Evolutionary conservation across 2,888 invertebrate species (phyloP).

Genomic region (Limnephilus marmoratus): DNA sequence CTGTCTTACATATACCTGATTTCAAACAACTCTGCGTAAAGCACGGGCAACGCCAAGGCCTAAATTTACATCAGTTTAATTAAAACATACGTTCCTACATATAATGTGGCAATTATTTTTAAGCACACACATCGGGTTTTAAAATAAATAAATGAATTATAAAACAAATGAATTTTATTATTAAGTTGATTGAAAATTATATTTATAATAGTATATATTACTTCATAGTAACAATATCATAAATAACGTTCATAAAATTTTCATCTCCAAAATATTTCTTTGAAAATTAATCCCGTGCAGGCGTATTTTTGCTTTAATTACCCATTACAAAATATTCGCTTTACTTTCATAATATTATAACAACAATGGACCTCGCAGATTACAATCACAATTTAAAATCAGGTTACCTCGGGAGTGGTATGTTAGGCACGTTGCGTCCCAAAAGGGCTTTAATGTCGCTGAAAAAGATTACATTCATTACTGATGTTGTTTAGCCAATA

Average conservation of each 20-base stretch:
- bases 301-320: neutral
- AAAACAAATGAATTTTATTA: neutral
- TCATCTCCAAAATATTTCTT: neutral
- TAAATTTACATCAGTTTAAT: too few species aligned
- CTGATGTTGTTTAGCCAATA: neutral
- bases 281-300: neutral
- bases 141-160: too few species aligned
- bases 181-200: neutral
- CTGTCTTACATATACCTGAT: too few species aligned
- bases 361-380: constrained; percentile 25
- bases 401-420: constrained; percentile 15
- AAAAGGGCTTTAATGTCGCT: neutral
- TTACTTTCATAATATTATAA: neutral
- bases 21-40: too few species aligned
- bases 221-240: neutral
- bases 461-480: neutral
- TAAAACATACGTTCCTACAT: too few species aligned
- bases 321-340: neutral
- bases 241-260: neutral
- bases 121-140: too few species aligned
- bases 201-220: too few species aligned
- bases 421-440: neutral
- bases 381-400: constrained; percentile 27
- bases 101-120: too few species aligned
- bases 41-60: too few species aligned